Evolutionary conservation across 2,888 invertebrate genomes (phyloP).

Genomic region (Rapana venosa): DNA sequence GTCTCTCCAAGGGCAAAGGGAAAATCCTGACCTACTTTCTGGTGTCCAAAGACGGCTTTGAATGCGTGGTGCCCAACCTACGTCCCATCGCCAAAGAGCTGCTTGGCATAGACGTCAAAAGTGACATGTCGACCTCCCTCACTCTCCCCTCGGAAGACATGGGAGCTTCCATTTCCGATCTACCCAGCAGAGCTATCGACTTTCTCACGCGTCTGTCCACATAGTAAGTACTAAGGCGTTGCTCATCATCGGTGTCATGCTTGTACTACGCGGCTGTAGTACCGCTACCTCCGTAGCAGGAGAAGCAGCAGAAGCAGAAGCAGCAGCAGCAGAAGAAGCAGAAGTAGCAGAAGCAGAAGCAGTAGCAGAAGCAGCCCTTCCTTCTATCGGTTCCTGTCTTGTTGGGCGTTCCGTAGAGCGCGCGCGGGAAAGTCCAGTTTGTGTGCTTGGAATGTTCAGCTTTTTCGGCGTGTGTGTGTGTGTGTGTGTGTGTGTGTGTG

Average conservation of each 20-base stretch:
- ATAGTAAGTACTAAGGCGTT: no score
- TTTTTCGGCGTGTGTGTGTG: background rate
- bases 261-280: no score
- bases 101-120: background rate
- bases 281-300: no score
- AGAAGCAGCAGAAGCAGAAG: no score
- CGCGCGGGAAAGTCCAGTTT: no score
- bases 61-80: background rate
- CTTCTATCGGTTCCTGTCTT: no score
- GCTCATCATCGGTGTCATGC: no score
- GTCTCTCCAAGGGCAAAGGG: conserved; percentile 68
- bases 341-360: no score
- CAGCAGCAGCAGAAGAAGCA: no score
- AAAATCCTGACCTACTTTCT: conserved; percentile 67
- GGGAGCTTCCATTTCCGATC: background rate
- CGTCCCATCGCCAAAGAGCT: background rate
- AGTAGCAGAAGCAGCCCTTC: no score
- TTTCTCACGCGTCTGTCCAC: background rate
- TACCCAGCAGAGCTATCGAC: background rate
- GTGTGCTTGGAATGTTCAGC: no score
- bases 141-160: background rate
- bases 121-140: background rate
- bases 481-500: conserved; percentile 17
- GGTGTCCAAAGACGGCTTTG: conserved; percentile 67
- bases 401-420: no score